A percentile compares a stretch with the other conserved stretches of the same genome.
phyloP scores from a whole-genome alignment of 2,888 invertebrate genomes.

The Siphonodentalium dalli region DNA sequence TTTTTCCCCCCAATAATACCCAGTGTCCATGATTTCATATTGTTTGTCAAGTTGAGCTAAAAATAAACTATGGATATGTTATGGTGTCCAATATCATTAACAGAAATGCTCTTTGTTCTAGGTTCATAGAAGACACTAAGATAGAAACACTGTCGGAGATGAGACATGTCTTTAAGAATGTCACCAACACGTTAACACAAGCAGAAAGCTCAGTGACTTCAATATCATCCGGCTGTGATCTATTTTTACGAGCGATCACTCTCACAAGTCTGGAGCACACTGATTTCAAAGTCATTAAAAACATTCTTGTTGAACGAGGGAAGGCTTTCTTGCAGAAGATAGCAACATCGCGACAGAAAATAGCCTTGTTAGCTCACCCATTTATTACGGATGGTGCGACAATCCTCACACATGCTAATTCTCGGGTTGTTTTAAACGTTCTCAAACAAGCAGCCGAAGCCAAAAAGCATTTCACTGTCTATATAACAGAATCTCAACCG shows the following conservation, averaged over 20 bases:
- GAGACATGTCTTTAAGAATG: slow-evolving; percentile 79
- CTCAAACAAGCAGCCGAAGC: slow-evolving; percentile 81
- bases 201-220: slow-evolving; percentile 88
- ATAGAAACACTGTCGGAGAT: slow-evolving; percentile 86
- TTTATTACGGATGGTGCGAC: slow-evolving; percentile 87
- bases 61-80: too few species aligned
- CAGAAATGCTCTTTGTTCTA: too few species aligned
- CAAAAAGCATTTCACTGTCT: slow-evolving; percentile 86
- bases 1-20: too few species aligned
- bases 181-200: slow-evolving; percentile 80
- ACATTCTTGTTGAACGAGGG: slow-evolving; percentile 56
- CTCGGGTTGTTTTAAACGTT: slow-evolving; percentile 88
- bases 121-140: too few species aligned
- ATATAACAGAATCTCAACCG: slow-evolving; percentile 84
- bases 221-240: slow-evolving; percentile 88
- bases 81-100: too few species aligned
- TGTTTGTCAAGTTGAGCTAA: too few species aligned
- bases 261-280: slow-evolving; percentile 82
- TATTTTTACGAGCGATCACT: slow-evolving; percentile 92
- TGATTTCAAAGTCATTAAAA: slow-evolving; percentile 84
- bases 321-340: slow-evolving; percentile 55
- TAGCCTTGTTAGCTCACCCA: slow-evolving; percentile 80
- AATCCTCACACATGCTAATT: slow-evolving; percentile 79
- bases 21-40: too few species aligned
- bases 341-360: slow-evolving; percentile 76